phyloP scores from a whole-genome alignment of 2,797 vertebrate species.

The Parambassis ranga region DNA sequence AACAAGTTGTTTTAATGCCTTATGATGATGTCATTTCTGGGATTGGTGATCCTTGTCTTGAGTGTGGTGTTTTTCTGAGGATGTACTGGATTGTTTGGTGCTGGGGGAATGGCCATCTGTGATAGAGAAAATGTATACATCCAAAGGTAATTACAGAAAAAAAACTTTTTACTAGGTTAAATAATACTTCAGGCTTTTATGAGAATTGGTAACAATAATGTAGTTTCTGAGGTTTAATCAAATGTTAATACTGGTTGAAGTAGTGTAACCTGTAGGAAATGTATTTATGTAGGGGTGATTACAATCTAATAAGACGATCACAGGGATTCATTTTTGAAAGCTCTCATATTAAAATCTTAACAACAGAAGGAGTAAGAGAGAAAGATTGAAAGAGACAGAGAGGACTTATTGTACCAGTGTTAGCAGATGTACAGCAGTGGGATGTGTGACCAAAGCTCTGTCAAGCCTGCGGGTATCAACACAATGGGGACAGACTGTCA shows the following conservation, averaged over 20 bases:
- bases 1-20: no score
- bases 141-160: background rate
- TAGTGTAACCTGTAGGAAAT: no score
- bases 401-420: conserved; percentile 67
- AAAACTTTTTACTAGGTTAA: background rate
- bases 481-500: conserved; percentile 73
- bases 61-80: no score
- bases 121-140: no score
- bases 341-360: conserved; percentile 10
- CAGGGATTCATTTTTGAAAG: background rate
- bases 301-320: no score
- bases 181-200: background rate
- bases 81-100: no score
- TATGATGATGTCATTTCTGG: no score
- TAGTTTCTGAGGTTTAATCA: background rate
- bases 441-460: conserved; percentile 79
- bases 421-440: conserved; percentile 74
- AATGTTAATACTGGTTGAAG: no score
- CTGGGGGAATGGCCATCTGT: no score
- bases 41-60: no score
- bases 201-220: background rate
- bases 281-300: no score
- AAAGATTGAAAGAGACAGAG: conserved; percentile 68
- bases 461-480: conserved; percentile 75
- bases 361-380: conserved; percentile 13